Conservation (phyloP, 1,140 invertebrate genomes). For the Dufourea novaeangliae region DNA sequence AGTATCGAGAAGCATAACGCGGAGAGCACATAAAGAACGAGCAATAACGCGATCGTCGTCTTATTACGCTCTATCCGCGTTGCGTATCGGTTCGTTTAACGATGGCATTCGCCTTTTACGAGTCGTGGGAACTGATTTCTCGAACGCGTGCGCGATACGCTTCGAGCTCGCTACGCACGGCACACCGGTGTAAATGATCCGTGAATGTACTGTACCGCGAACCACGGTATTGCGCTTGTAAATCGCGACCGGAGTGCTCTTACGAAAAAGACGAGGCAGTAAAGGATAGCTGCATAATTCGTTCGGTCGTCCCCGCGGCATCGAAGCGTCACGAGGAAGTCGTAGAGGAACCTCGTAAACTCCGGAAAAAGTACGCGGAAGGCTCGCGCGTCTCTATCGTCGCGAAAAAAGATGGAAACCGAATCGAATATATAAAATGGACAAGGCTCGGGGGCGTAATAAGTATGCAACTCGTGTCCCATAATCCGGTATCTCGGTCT, state of each 20-base stretch:
- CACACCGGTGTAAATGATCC: not conserved
- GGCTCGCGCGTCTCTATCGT: not conserved
- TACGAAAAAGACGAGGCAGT: slow-evolving; percentile 26
- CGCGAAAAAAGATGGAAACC: not conserved
- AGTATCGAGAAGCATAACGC: too few species aligned
- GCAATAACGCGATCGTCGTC: slow-evolving; percentile 17
- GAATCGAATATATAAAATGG: not conserved
- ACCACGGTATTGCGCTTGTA: slow-evolving; percentile 24
- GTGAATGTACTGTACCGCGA: not conserved
- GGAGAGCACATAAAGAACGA: not conserved
- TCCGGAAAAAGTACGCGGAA: not conserved
- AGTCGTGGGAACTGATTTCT: slow-evolving; percentile 60
- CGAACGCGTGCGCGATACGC: slow-evolving; percentile 44
- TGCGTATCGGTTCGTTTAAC: slow-evolving; percentile 62
- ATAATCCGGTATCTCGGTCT: slow-evolving; percentile 47
- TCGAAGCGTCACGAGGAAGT: slow-evolving; percentile 37
- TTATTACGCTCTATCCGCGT: slow-evolving; percentile 62
- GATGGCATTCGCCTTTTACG: slow-evolving; percentile 59
- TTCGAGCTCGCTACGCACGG: not conserved
- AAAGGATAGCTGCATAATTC: slow-evolving; percentile 37
- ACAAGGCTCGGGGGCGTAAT: slow-evolving; percentile 25
- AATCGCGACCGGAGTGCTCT: slow-evolving; percentile 30
- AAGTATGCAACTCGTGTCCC: slow-evolving; percentile 44
- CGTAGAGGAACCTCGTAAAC: slow-evolving; percentile 19
- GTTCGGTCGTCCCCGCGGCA: slow-evolving; percentile 15